Conservation (phyloP, 2,888 invertebrate species). For the Sialis lutaria region DNA sequence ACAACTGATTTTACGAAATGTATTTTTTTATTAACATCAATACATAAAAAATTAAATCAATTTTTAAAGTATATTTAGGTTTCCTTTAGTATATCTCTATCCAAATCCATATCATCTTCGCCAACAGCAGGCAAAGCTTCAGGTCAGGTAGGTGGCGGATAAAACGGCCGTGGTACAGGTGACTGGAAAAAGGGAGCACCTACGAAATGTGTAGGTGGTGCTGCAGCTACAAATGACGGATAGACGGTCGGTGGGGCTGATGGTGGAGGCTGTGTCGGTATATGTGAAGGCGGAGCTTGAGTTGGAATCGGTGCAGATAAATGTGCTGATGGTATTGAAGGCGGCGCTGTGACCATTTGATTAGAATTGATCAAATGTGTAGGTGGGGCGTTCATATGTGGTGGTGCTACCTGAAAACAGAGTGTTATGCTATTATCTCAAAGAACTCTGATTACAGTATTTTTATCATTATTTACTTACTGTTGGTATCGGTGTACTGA, state of each 20-base stretch:
- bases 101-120: too few species aligned
- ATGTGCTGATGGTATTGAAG: constrained; percentile 2
- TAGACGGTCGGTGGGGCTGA: constrained; percentile 28
- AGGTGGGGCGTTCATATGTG: constrained; percentile 2
- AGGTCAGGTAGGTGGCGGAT: constrained; percentile 24
- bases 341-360: neutral
- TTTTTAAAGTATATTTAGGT: too few species aligned
- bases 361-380: neutral
- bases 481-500: constrained; percentile 10
- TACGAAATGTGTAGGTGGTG: constrained; percentile 27
- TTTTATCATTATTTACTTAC: neutral
- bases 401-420: constrained; percentile 1
- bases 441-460: neutral
- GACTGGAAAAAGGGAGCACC: constrained; percentile 18
- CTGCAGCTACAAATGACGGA: constrained; percentile 21
- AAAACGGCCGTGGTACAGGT: constrained; percentile 24
- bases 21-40: neutral
- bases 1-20: neutral
- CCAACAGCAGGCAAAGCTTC: neutral
- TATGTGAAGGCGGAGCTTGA: constrained; percentile 15
- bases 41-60: neutral
- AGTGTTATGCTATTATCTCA: neutral
- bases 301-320: constrained; percentile 6
- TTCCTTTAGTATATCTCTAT: too few species aligned
- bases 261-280: constrained; percentile 20